A percentile compares a stretch with the other conserved stretches of the same genome.
phyloP scores from a whole-genome alignment of 2,113 vertebrate species.

The Orientallactaga bullata region DNA sequence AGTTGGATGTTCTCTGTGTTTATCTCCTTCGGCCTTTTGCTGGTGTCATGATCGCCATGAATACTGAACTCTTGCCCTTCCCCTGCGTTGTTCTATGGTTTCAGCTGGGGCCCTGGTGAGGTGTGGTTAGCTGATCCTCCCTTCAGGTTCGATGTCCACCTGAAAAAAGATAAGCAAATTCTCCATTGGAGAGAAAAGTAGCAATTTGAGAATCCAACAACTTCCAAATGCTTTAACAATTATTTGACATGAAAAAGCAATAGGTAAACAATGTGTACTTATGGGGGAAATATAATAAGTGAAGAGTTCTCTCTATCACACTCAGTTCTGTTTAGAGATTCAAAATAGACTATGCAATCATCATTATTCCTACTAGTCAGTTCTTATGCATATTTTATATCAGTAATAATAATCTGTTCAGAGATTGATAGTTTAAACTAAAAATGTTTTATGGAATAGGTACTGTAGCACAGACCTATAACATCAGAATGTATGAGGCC shows the following conservation, averaged over 20 bases:
- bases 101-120: no score
- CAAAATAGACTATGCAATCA: background rate
- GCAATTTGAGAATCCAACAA: background rate
- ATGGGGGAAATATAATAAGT: background rate
- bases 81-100: no score
- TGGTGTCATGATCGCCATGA: no score
- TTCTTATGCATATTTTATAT: background rate
- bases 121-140: no score
- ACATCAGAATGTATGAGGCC: background rate
- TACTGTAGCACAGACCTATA: background rate
- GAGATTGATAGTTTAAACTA: background rate
- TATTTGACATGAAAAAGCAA: background rate
- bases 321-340: background rate
- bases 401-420: background rate
- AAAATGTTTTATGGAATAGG: background rate
- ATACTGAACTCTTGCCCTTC: no score
- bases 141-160: no score
- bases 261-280: background rate
- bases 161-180: no score
- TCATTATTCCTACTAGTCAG: background rate
- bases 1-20: no score
- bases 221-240: conserved; percentile 24
- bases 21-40: no score
- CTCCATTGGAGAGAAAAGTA: no score
- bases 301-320: background rate